A percentile compares a stretch with the other conserved stretches of the same genome.
Conservation (phyloP, 2,888 invertebrate genomes). For the Beris morrisii region DNA sequence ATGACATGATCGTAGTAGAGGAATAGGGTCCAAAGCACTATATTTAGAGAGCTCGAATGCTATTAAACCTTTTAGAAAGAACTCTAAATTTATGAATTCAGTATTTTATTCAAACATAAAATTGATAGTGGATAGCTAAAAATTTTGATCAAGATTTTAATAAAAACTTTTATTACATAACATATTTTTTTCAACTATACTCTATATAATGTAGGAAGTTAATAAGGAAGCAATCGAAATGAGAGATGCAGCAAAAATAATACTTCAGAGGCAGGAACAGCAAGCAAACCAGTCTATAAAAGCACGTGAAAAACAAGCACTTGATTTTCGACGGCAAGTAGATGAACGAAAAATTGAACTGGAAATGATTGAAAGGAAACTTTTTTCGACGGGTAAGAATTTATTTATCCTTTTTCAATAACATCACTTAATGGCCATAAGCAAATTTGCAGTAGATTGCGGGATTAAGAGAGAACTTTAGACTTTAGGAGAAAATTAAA, state of each 20-base stretch:
- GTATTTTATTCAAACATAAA: background rate
- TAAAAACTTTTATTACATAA: too few relatives aligned
- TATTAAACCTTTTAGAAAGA: too few relatives aligned
- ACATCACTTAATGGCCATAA: too few relatives aligned
- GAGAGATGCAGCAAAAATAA: slow-evolving; percentile 68
- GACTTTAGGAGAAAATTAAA: slow-evolving; percentile 40
- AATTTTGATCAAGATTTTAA: too few relatives aligned
- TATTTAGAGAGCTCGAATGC: too few relatives aligned
- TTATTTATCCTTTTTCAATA: too few relatives aligned
- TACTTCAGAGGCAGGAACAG: slow-evolving; percentile 70
- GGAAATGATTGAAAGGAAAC: slow-evolving; percentile 74
- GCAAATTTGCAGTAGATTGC: too few relatives aligned
- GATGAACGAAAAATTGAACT: slow-evolving; percentile 71
- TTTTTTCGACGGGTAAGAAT: slow-evolving; percentile 65
- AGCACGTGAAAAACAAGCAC: slow-evolving; percentile 65
- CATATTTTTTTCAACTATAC: background rate
- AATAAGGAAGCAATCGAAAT: slow-evolving; percentile 74
- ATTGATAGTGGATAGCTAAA: too few relatives aligned
- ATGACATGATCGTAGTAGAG: too few relatives aligned
- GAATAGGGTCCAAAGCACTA: too few relatives aligned
- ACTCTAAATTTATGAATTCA: background rate
- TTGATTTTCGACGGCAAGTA: slow-evolving; percentile 69
- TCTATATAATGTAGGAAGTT: slow-evolving; percentile 58
- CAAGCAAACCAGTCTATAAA: slow-evolving; percentile 69
- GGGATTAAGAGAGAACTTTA: too few relatives aligned